Conservation (phyloP, 2,797 vertebrate genomes). For the Anolis apletophallus region DNA sequence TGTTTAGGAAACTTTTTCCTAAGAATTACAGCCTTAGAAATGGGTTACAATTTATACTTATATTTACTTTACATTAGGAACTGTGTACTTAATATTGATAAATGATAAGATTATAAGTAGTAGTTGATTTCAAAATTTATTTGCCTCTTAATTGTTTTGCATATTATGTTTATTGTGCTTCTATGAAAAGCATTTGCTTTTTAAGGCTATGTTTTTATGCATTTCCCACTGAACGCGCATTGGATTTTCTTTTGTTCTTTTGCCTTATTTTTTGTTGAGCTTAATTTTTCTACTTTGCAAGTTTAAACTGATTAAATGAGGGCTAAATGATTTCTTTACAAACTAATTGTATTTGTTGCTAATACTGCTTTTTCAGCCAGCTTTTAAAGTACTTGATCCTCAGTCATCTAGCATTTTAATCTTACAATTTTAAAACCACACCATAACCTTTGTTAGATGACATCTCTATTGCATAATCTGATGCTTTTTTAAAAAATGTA, state of each 20-base stretch:
- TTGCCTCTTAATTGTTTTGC: slow-evolving; percentile 43
- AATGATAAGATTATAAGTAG: slow-evolving; percentile 31
- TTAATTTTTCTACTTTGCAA: slow-evolving; percentile 42
- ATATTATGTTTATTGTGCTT: background rate
- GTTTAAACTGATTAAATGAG: slow-evolving; percentile 55
- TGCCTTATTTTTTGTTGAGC: slow-evolving; percentile 31
- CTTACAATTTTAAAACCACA: slow-evolving; percentile 5
- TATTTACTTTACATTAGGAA: slow-evolving; percentile 19
- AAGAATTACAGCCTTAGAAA: slow-evolving; percentile 32
- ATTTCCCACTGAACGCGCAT: slow-evolving; percentile 33
- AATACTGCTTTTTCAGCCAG: slow-evolving; percentile 6
- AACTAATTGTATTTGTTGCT: slow-evolving; percentile 21
- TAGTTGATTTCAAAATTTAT: slow-evolving; percentile 44
- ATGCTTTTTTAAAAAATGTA: background rate
- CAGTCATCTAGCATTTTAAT: slow-evolving; percentile 7
- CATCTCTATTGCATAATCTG: background rate
- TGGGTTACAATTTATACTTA: slow-evolving; percentile 46
- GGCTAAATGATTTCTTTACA: slow-evolving; percentile 34
- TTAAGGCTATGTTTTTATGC: slow-evolving; percentile 39
- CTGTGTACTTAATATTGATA: slow-evolving; percentile 47
- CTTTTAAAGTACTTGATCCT: slow-evolving; percentile 21
- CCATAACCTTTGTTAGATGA: background rate
- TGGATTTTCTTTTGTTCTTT: slow-evolving; percentile 42
- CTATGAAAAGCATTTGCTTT: slow-evolving; percentile 41
- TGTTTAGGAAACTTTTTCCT: background rate